Evolutionary conservation across 2,797 vertebrate genomes (phyloP).

Genomic region (Benthosema pterotum): DNA sequence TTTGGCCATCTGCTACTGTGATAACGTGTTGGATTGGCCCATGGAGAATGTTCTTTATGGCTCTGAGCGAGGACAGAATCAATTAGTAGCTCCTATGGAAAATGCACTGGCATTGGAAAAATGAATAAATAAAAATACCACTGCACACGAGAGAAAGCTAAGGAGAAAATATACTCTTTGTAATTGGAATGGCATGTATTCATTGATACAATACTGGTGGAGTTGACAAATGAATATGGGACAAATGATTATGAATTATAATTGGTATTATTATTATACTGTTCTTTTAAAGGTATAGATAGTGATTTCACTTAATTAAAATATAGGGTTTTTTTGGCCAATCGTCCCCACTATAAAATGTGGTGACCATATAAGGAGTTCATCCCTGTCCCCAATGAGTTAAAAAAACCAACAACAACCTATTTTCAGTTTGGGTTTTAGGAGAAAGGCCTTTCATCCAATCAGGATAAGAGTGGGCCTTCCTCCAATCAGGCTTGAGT

Average conservation of each 20-base stretch:
- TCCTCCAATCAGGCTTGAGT: too few relatives aligned
- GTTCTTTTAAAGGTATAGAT: too few relatives aligned
- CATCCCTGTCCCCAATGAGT: too few relatives aligned
- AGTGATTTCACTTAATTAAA: too few relatives aligned
- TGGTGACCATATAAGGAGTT: too few relatives aligned
- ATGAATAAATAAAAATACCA: neutral
- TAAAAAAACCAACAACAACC: too few relatives aligned
- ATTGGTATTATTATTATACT: too few relatives aligned
- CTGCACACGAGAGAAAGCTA: neutral
- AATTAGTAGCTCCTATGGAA: neutral
- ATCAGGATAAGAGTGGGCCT: too few relatives aligned
- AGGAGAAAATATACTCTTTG: neutral
- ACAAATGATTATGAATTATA: neutral
- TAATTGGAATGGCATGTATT: neutral
- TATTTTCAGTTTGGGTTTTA: too few relatives aligned
- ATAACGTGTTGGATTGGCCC: neutral
- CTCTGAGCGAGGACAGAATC: neutral
- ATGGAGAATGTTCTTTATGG: conserved; percentile 3
- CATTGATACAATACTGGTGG: neutral
- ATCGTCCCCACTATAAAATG: too few relatives aligned
- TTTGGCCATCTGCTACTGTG: conserved; percentile 3
- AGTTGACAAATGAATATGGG: neutral
- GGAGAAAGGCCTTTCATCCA: too few relatives aligned
- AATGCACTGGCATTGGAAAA: neutral
- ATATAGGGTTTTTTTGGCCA: too few relatives aligned